Base-by-base conservation (phyloP, 2,888 invertebrate species). In the Geotrupes spiniger region DNA sequence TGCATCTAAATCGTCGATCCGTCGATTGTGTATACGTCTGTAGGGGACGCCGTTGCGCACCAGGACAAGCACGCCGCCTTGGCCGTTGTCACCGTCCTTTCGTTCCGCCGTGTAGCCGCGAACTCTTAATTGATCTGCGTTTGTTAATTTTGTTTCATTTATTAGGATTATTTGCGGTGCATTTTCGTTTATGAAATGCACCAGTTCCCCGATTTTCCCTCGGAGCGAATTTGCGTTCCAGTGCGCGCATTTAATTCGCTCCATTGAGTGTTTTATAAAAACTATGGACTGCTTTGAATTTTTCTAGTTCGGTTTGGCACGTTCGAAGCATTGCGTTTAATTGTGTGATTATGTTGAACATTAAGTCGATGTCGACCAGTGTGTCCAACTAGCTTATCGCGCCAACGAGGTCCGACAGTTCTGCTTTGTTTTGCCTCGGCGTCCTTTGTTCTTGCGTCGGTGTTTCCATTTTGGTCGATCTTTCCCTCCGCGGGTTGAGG, bases 141-240 rank as follows among this genome's bases (percentile, higher is more conserved):
- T 10, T 4, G 11, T 25, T 10, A 42, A 8, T 40, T 49, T 49
- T 2, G 46, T 49, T 52, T 54, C 52, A 36, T 54, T 54, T 8
- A 52, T 17, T 21, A 47, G 4, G 17, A 54, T 36, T 9, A 54
- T 45, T 26, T 54, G 50, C 37, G 48, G 33, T 6, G 48, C 41
- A 21, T 49, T 21, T 12, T 15, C 11, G 6, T n/a, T n/a, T 1
- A 56, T 15, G 27, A 56, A 55, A 2, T 55, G 9, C 17, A 29
- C 40, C 8, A 53, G 4, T 41, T 57, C 46, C 0, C 12, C 14
- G 12, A 21, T 16, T 44, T 55, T 57, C 12, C 33, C 9, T 1
- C 8, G 6, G 6, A 57, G 10, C 1, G 52, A 43, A 40, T 53
- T 55, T 11, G 51, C 46, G 36, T 57, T 57, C 51, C 52, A 52